phyloP scores from a whole-genome alignment of 2,113 vertebrate genomes.

The Indicator indicator region DNA sequence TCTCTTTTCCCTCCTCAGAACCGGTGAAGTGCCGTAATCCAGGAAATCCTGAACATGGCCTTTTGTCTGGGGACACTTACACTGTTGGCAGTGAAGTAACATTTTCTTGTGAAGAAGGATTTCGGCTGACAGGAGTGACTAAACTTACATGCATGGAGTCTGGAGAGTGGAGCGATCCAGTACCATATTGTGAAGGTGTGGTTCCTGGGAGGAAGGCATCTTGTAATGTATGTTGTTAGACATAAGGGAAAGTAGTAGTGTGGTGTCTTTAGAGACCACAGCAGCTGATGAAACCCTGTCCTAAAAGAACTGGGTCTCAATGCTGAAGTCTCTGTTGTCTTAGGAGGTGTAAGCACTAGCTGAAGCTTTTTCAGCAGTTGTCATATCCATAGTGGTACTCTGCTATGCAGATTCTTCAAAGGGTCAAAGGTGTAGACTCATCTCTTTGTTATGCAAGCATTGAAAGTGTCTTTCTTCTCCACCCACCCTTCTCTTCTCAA shows the following conservation, averaged over 20 bases:
- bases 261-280: neutral
- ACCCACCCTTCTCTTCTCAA: neutral
- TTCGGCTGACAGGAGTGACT: conserved; percentile 78
- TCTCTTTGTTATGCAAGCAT: neutral
- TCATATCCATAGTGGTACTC: neutral
- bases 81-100: conserved; percentile 83
- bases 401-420: neutral
- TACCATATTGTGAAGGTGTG: conserved; percentile 88
- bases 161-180: conserved; percentile 80
- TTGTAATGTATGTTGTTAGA: neutral
- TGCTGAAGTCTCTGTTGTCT: neutral
- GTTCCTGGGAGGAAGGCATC: neutral
- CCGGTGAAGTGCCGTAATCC: conserved; percentile 88
- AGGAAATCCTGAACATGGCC: conserved; percentile 85
- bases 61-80: conserved; percentile 77
- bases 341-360: neutral
- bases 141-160: conserved; percentile 83
- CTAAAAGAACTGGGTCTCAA: neutral
- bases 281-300: neutral
- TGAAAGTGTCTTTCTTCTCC: neutral
- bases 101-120: conserved; percentile 86
- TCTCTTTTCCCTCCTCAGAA: conserved; percentile 77
- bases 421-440: neutral
- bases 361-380: neutral
- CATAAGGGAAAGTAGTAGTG: neutral